Conservation (phyloP, 1,140 invertebrate genomes). For the Periplaneta americana region DNA sequence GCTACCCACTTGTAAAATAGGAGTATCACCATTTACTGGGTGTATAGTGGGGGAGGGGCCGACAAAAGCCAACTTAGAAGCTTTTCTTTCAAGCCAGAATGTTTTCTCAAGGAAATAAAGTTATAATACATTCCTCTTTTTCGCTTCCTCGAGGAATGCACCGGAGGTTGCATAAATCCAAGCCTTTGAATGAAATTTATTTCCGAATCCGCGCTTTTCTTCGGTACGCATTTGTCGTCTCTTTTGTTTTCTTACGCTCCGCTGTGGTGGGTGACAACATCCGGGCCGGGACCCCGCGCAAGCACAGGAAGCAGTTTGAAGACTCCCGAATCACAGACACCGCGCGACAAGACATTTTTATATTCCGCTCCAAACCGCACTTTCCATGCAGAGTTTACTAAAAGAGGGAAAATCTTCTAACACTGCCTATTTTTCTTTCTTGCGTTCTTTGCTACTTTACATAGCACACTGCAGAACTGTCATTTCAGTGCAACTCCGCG, state of each 20-base stretch:
- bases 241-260: constrained; percentile 14
- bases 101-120: constrained; percentile 15
- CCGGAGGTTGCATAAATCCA: constrained; percentile 8
- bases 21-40: neutral
- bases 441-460: neutral
- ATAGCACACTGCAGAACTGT: neutral
- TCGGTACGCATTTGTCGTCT: neutral
- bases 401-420: neutral
- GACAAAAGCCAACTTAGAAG: constrained; percentile 5
- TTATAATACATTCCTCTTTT: constrained; percentile 13
- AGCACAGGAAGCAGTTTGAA: neutral
- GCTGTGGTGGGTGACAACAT: constrained; percentile 7
- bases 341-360: neutral
- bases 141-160: neutral
- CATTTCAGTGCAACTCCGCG: neutral
- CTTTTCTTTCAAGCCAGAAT: neutral
- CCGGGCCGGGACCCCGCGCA: neutral
- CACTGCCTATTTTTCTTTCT: no score
- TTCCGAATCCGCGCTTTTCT: constrained; percentile 8
- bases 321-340: neutral
- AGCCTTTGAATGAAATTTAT: constrained; percentile 5
- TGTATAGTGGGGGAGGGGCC: neutral
- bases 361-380: neutral
- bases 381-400: neutral
- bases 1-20: neutral